These are phyloP conservation scores for Kryptolebias marmoratus DNA, from an alignment of 2,113 vertebrate species.

Conservation along the genomic window DNA sequence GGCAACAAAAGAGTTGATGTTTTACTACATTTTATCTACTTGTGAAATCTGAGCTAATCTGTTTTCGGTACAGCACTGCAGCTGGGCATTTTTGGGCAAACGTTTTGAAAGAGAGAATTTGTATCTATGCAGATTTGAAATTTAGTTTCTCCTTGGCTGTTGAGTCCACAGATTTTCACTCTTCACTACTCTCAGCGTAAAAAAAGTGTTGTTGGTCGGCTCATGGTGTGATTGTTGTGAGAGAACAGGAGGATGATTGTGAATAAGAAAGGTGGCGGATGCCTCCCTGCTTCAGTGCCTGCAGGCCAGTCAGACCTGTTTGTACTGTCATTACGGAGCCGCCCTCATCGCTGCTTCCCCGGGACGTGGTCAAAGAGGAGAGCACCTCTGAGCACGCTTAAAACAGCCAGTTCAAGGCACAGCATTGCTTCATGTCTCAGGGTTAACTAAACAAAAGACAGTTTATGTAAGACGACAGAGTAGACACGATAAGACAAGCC, in stretches of 20 bases:
- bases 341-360: slow-evolving; percentile 32
- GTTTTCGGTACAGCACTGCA: neutral
- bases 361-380: slow-evolving; percentile 13
- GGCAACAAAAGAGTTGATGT: neutral
- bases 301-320: slow-evolving; percentile 68
- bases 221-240: neutral
- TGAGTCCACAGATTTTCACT: neutral
- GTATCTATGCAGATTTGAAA: neutral
- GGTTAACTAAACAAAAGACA: neutral
- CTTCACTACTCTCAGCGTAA: neutral
- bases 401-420: neutral
- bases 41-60: neutral
- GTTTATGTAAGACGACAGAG: neutral
- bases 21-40: neutral
- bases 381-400: neutral
- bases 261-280: slow-evolving; percentile 12
- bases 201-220: slow-evolving; percentile 1
- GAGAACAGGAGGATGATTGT: slow-evolving; percentile 27
- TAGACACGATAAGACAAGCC: neutral
- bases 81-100: neutral
- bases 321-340: slow-evolving; percentile 23
- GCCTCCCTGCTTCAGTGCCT: slow-evolving; percentile 39
- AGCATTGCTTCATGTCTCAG: neutral
- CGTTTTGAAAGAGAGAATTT: no score
- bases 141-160: neutral